Evolutionary conservation across 2,888 invertebrate species (phyloP).

Genomic region (Dryomyza anilis): DNA sequence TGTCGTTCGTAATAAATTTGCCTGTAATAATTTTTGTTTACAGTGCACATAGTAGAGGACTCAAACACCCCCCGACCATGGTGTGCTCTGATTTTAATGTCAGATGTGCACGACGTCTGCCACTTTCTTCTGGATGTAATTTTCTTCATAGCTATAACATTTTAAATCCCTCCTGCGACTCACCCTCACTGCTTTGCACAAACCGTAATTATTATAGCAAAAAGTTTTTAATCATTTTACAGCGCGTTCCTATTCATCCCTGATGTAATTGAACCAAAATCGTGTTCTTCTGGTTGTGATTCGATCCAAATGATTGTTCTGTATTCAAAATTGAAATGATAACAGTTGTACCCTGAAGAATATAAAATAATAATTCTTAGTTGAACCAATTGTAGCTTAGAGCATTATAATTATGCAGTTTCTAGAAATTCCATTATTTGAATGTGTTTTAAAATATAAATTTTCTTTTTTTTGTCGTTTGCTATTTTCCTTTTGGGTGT

Average conservation of each 20-base stretch:
- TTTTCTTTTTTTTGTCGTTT: too few species aligned
- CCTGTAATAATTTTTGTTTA: constrained; percentile 28
- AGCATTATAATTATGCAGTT: too few species aligned
- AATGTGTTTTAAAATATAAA: too few species aligned
- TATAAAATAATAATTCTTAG: too few species aligned
- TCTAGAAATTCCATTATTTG: too few species aligned
- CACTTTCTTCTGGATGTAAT: background rate
- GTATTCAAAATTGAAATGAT: too few species aligned
- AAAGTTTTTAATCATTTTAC: background rate
- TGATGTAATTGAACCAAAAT: background rate
- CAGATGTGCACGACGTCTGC: constrained; percentile 22
- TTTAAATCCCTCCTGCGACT: background rate
- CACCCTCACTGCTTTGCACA: background rate
- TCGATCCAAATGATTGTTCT: background rate
- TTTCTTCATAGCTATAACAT: background rate
- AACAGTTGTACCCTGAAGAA: too few species aligned
- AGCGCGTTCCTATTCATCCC: background rate
- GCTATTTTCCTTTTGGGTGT: too few species aligned
- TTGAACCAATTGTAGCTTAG: too few species aligned
- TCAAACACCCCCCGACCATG: too few species aligned
- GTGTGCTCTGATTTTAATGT: constrained; percentile 10
- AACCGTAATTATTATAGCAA: background rate
- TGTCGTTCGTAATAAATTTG: constrained; percentile 40
- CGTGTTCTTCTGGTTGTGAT: background rate
- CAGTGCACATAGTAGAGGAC: constrained; percentile 9